Conservation (phyloP, 2,888 invertebrate genomes). For the Lucinisca nassula region DNA sequence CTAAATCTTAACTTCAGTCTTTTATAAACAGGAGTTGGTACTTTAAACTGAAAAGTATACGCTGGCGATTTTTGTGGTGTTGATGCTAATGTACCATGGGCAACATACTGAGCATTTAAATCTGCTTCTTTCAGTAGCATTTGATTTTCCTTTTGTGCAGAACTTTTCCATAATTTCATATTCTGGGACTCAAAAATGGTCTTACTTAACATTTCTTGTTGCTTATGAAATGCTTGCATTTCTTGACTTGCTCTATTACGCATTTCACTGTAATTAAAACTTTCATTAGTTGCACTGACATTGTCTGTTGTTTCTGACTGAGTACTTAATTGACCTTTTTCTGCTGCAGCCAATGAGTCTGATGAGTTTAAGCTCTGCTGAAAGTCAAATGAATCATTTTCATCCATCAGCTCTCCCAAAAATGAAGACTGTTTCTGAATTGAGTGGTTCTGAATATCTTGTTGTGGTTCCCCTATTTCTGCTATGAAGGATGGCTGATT, state of each 20-base stretch:
- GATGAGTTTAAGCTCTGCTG: background rate
- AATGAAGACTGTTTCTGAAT: background rate
- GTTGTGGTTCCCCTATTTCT: too few species aligned
- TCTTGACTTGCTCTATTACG: background rate
- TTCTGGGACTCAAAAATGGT: background rate
- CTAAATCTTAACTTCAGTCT: conserved; percentile 73
- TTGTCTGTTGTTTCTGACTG: background rate
- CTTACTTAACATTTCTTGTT: background rate
- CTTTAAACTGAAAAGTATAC: conserved; percentile 83
- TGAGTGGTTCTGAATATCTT: too few species aligned
- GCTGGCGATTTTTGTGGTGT: conserved; percentile 56
- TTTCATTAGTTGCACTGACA: background rate
- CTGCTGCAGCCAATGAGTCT: background rate
- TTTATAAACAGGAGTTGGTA: conserved; percentile 81
- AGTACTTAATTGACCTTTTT: background rate
- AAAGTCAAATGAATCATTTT: background rate
- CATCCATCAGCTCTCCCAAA: background rate
- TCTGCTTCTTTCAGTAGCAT: background rate
- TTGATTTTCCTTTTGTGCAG: background rate
- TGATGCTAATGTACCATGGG: background rate
- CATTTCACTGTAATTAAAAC: conserved; percentile 2
- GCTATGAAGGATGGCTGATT: too few species aligned
- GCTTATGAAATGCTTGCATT: conserved; percentile 2
- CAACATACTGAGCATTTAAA: background rate
- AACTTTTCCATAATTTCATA: background rate